Base-by-base conservation (phyloP, 2,113 vertebrate genomes). In the Lophura nycthemera region DNA sequence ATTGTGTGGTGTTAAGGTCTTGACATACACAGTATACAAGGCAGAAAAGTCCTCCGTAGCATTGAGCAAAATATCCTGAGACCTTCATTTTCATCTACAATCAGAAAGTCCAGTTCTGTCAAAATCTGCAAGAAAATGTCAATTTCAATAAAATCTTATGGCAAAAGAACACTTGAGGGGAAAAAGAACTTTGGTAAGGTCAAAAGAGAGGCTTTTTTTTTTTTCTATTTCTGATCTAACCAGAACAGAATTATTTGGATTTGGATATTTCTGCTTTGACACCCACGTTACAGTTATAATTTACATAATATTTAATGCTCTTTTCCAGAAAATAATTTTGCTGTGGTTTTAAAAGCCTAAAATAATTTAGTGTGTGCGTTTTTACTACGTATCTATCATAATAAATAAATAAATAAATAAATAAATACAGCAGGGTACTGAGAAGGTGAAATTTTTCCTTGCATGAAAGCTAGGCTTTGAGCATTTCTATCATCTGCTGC, bases 1-100 rank as follows among this genome's bases (percentile, higher is more conserved):
- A 14, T 38, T 4, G 12, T 8, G 7, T 8, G 43, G 22, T 11
- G 30, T 4, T 32, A 30, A 69, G 50, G 22, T 65, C 67, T 85
- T 82, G 17, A 34, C 19, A 34, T 0, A 0, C 0, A 0, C 15
- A 22, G 18, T 32, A 20, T 30, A 19, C 14, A 72, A 85, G 30
- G 24, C n/a, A 60, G 10, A 74, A 42, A 32, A 71, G 8, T 73
- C 12, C 30, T 66, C 21, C n/a, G 47, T 36, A 75, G 24, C 17
- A 50, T n/a, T 22, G 14, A 30, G 19, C 12, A 80, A 92, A 92
- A 73, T 70, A 30, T 59, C 8, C 25, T 59, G 7, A 1, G 15
- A 77, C 19, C 12, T 76, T 88, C 79, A 29, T 20, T 90, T 83
- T 73, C 60, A 60, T 40, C 13, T 29, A 74, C 17, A 34, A 77